Evolutionary conservation across 1,140 invertebrate species (phyloP).

Genomic region (Zeugodacus cucurbitae): DNA sequence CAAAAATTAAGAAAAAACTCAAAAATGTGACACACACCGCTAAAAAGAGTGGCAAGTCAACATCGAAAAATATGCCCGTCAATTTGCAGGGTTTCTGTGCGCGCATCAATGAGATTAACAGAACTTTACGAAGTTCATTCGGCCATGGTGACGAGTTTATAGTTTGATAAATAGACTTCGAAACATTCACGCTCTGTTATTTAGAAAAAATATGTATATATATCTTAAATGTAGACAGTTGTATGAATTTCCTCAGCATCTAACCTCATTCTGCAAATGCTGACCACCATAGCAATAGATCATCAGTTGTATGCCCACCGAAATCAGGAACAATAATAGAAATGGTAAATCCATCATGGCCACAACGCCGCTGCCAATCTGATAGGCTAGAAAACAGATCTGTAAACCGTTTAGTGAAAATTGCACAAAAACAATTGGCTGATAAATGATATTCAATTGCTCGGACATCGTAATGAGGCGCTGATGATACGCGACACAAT

Average conservation of each 20-base stretch:
- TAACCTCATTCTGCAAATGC: slow-evolving; percentile 32
- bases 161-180: not conserved
- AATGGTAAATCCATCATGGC: not conserved
- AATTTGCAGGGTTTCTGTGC: slow-evolving; percentile 20
- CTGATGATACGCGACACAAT: slow-evolving; percentile 38
- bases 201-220: not conserved
- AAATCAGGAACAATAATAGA: slow-evolving; percentile 20
- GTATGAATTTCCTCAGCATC: not conserved
- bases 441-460: slow-evolving; percentile 7
- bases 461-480: not conserved
- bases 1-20: not conserved
- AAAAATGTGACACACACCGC: not conserved
- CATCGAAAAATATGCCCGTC: slow-evolving; percentile 20
- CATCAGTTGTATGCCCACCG: slow-evolving; percentile 16
- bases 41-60: slow-evolving; percentile 5
- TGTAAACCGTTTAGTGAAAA: slow-evolving; percentile 1
- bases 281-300: slow-evolving; percentile 39
- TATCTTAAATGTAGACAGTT: not conserved
- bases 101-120: slow-evolving; percentile 13
- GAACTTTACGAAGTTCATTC: not conserved
- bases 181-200: not conserved
- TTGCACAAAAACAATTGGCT: slow-evolving; percentile 10
- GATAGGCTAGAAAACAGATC: slow-evolving; percentile 37
- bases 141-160: not conserved
- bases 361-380: slow-evolving; percentile 8